These are phyloP conservation scores for Oreohelix idahoensis DNA, from an alignment of 1,140 invertebrate genomes.

Conservation along the genomic window DNA sequence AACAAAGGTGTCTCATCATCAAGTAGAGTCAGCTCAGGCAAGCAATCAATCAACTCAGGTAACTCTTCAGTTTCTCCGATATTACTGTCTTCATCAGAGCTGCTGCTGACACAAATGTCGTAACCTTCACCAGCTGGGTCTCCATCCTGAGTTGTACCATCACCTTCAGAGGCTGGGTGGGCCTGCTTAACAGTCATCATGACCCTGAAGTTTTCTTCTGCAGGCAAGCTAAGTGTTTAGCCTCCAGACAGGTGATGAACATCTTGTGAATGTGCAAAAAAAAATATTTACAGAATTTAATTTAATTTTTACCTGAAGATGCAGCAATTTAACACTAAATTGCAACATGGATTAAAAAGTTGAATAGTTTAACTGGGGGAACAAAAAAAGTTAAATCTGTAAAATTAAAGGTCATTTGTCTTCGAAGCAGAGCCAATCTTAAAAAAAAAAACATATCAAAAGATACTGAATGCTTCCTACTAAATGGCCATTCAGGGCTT, in stretches of 20 bases:
- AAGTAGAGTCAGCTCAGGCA: constrained; percentile 53
- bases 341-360: too few species aligned
- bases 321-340: too few species aligned
- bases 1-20: constrained; percentile 58
- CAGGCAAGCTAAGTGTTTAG: neutral
- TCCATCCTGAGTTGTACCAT: neutral
- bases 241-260: constrained; percentile 17
- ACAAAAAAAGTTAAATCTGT: too few species aligned
- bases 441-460: too few species aligned
- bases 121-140: constrained; percentile 26
- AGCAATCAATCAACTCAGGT: constrained; percentile 29
- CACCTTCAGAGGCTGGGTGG: neutral
- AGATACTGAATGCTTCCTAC: too few species aligned
- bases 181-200: constrained; percentile 10
- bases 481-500: too few species aligned
- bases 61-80: constrained; percentile 44
- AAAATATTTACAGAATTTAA: too few species aligned
- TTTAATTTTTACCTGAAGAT: too few species aligned
- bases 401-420: too few species aligned
- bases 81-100: constrained; percentile 53
- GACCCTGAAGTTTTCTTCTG: neutral
- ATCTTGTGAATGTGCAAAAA: constrained; percentile 3
- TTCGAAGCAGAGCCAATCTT: too few species aligned
- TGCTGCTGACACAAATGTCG: constrained; percentile 41
- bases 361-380: too few species aligned